Base-by-base conservation (phyloP, 2,113 vertebrate species). In the Erinaceus europaeus region DNA sequence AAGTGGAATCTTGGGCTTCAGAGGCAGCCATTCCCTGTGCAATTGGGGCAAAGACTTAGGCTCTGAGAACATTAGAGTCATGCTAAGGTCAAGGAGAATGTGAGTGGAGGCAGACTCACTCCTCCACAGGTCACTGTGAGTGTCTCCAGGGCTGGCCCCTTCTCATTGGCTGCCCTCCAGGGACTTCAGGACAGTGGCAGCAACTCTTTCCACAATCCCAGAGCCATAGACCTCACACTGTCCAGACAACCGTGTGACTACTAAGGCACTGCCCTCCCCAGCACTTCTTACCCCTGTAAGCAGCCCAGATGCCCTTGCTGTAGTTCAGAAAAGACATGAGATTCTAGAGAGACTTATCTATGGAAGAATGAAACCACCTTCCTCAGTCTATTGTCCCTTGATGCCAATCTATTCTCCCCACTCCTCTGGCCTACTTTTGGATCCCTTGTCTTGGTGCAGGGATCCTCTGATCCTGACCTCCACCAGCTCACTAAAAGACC, bases 251-350 rank as follows among this genome's bases (percentile, higher is more conserved):
- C 38, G 21, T 21, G 9, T 5, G 20, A n/a, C 84, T 29, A 14
- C 48, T 0, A 5, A 62, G 57, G 23, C 38, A 15, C 6, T 18
- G 0, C 23, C 23, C 48, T 55, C 23, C 77, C 13, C 7, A 6
- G 67, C 6, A 55, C 17, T 36, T 29, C 40, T 61, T 32, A 2
- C 21, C 38, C 46, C 48, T 38, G 13, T 71, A 36, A 86, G 81
- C 38, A 40, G 42, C 10, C 10, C 9, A 6, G 64, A 55, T 0
- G 4, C 40, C 44, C 68, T 59, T 1, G 0, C 48, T 2, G 1
- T 15, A 0, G 4, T 52, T 20, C 77, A 75, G 72, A 67, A 78
- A 40, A 74, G 29, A 53, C 9, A 29, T 0, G 1, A 44, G 52
- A 36, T 62, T 38, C 55, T 59, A 42, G 62, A 73, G 29, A 62